A percentile compares a stretch with the other conserved stretches of the same genome.
These are phyloP conservation scores for Mixornis gularis DNA, from an alignment of 2,113 vertebrate species.

Conservation along the genomic window DNA sequence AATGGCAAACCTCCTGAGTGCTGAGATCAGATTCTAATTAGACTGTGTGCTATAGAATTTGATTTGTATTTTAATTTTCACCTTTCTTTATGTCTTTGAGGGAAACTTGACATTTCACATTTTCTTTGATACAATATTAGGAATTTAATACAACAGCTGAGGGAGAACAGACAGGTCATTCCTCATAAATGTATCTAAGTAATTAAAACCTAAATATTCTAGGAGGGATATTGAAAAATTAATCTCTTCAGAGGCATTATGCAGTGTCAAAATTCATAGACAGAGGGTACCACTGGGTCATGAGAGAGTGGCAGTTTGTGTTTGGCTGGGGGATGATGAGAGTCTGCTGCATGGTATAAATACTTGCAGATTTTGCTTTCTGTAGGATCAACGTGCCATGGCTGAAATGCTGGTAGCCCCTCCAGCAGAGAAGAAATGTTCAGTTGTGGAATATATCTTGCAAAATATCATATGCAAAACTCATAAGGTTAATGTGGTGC, in stretches of 20 bases:
- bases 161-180: background rate
- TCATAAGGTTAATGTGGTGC: background rate
- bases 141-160: background rate
- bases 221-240: background rate
- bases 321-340: background rate
- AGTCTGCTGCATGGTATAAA: rapidly evolving
- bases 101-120: background rate
- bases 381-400: rapidly evolving
- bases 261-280: background rate
- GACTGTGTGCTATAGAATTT: background rate
- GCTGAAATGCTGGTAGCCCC: background rate
- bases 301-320: background rate
- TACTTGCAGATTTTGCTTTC: background rate
- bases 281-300: background rate
- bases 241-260: background rate
- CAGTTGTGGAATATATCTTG: background rate
- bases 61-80: background rate
- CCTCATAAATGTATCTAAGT: background rate
- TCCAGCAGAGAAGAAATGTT: background rate
- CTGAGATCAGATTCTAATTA: background rate
- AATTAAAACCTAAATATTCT: background rate
- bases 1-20: background rate
- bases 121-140: background rate
- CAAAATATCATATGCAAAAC: background rate
- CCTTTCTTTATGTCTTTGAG: background rate